Percentiles rank a stretch among this genome's conserved stretches.
phyloP scores from a whole-genome alignment of 1,140 invertebrate genomes.

The Eupeodes corollae region DNA sequence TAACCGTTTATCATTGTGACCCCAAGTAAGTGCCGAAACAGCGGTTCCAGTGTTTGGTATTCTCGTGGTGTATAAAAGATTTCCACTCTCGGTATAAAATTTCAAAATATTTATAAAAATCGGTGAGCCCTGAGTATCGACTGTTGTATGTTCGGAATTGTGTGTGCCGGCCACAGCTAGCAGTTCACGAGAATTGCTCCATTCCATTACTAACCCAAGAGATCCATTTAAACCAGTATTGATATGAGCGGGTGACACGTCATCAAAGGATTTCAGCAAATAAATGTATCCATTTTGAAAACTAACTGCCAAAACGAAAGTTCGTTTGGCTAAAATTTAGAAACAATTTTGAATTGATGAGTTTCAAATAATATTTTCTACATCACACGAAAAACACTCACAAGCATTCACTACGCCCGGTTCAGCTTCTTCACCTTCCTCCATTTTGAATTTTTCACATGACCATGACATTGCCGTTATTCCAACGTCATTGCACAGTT shows the following conservation, averaged over 20 bases:
- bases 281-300: slow-evolving; percentile 81
- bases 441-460: slow-evolving; percentile 97
- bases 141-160: slow-evolving; percentile 18
- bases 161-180: slow-evolving; percentile 80
- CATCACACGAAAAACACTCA: slow-evolving; percentile 11
- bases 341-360: slow-evolving; percentile 10
- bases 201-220: slow-evolving; percentile 71
- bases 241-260: slow-evolving; percentile 76
- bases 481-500: slow-evolving; percentile 63
- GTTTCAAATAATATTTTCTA: background rate
- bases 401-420: slow-evolving; percentile 41
- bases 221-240: slow-evolving; percentile 66
- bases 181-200: slow-evolving; percentile 88
- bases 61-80: slow-evolving; percentile 58
- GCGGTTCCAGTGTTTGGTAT: slow-evolving; percentile 59
- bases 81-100: slow-evolving; percentile 67
- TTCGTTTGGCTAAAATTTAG: slow-evolving; percentile 47
- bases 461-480: slow-evolving; percentile 91
- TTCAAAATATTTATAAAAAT: slow-evolving; percentile 43
- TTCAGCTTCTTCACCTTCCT: slow-evolving; percentile 70
- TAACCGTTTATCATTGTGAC: slow-evolving; percentile 88
- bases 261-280: slow-evolving; percentile 82
- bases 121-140: slow-evolving; percentile 28
- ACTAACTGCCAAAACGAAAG: slow-evolving; percentile 75
- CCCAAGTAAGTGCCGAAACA: slow-evolving; percentile 91